Percentiles rank a stretch among this genome's conserved stretches.
Conservation (phyloP, 2,113 vertebrate genomes). For the Eretmochelys imbricata region DNA sequence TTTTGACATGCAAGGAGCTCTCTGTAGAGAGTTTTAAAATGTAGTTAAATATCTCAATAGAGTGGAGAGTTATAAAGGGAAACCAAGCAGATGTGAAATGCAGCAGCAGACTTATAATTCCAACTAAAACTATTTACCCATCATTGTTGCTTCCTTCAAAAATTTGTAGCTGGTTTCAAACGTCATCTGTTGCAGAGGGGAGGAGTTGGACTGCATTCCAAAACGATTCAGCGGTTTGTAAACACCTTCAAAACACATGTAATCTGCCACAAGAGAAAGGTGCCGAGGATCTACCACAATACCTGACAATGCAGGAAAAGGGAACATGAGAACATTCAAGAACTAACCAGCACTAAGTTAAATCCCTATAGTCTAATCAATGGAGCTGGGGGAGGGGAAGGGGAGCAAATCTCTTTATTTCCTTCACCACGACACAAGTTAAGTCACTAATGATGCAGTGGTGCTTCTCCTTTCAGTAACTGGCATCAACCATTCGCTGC, state of each 20-base stretch:
- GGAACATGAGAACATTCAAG: not conserved
- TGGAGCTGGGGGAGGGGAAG: not conserved
- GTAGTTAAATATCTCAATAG: not conserved
- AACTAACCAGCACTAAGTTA: not conserved
- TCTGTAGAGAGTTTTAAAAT: constrained; percentile 22
- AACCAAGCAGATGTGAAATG: not conserved
- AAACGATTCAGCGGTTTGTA: constrained; percentile 93
- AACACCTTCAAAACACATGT: constrained; percentile 96
- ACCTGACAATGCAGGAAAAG: constrained; percentile 75
- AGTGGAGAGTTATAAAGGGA: not conserved
- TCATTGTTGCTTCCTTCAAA: constrained; percentile 92
- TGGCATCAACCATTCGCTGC: not conserved
- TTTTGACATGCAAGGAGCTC: constrained; percentile 4
- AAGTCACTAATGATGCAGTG: not conserved
- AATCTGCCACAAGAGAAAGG: constrained; percentile 96
- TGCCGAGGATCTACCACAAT: constrained; percentile 95
- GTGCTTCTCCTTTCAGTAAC: not conserved
- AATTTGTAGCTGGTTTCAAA: constrained; percentile 98
- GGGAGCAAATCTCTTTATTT: not conserved
- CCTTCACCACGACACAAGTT: not conserved
- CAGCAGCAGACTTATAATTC: not conserved
- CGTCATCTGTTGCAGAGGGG: constrained; percentile 98
- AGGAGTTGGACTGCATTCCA: constrained; percentile 92
- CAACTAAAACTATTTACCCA: constrained; percentile 76
- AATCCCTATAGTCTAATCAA: not conserved